These are phyloP conservation scores for Stictonetta naevosa DNA, from an alignment of 2,113 vertebrate species.

Conservation along the genomic window DNA sequence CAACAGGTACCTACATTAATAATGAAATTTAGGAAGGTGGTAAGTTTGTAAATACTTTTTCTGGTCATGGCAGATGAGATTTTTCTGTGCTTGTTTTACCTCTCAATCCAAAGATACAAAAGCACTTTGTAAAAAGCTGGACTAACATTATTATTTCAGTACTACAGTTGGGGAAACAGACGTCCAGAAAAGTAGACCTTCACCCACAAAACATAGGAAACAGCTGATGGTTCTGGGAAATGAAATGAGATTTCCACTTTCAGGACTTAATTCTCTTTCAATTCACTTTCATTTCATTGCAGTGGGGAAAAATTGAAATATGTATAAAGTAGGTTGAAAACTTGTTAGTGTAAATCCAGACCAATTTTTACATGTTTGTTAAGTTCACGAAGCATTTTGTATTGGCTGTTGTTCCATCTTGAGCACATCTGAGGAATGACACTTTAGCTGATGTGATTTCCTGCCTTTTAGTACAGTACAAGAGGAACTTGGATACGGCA, in stretches of 20 bases:
- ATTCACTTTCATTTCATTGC: neutral
- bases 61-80: neutral
- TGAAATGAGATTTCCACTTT: neutral
- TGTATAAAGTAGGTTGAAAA: neutral
- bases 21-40: neutral
- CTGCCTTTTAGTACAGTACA: neutral
- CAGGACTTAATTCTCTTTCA: neutral
- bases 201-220: neutral
- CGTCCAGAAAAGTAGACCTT: neutral
- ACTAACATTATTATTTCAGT: neutral
- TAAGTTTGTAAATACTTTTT: neutral
- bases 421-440: neutral
- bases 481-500: neutral
- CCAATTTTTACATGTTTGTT: neutral
- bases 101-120: neutral
- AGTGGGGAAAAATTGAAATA: neutral
- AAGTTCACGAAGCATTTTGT: neutral
- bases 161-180: neutral
- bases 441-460: neutral
- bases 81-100: neutral
- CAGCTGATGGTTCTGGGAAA: neutral
- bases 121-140: neutral
- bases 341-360: neutral
- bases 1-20: fast-evolving
- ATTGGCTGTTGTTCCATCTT: neutral